Evolutionary conservation across 2,888 invertebrate genomes (phyloP).

Genomic region (Asteroscopus sphinx): DNA sequence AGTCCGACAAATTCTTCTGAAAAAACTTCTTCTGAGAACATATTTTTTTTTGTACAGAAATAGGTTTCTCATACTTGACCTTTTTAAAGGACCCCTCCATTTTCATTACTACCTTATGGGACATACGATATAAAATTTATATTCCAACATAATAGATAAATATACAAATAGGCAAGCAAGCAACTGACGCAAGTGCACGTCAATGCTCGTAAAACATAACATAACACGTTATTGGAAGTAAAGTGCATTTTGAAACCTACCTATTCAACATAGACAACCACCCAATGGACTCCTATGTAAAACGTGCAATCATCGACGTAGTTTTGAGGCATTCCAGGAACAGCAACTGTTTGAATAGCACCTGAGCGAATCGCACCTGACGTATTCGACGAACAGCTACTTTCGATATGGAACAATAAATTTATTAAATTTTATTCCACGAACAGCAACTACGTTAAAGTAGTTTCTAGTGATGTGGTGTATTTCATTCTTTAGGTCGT

Average conservation of each 20-base stretch:
- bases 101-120: neutral
- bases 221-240: slow-evolving; percentile 30
- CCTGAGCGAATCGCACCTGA: no score
- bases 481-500: no score
- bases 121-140: slow-evolving; percentile 1
- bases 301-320: neutral
- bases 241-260: slow-evolving; percentile 31
- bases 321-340: no score
- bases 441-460: no score
- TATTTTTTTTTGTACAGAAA: neutral
- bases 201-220: slow-evolving; percentile 31
- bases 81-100: neutral
- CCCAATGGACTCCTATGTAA: slow-evolving; percentile 11
- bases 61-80: no score
- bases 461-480: no score
- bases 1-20: no score
- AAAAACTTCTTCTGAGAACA: no score
- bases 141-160: neutral
- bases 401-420: no score
- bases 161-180: slow-evolving; percentile 17
- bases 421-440: no score
- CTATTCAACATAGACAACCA: slow-evolving; percentile 7
- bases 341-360: no score
- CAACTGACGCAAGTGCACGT: slow-evolving; percentile 38
- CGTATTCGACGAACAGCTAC: no score